Conservation (phyloP, 2,797 vertebrate genomes). For the Xyrichtys novacula region DNA sequence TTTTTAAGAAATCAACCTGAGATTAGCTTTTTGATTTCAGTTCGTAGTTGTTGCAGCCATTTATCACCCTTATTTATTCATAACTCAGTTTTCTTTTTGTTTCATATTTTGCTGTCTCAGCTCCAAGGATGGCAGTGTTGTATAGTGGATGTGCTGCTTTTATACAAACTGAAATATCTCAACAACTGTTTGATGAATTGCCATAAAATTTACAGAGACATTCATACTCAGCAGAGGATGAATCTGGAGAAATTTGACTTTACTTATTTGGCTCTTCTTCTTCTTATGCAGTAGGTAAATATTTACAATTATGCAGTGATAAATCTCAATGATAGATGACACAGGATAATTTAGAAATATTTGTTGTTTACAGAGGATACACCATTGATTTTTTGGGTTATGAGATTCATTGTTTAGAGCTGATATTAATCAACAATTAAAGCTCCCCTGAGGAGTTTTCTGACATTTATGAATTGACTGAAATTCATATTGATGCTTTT, state of each 20-base stretch:
- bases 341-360: background rate
- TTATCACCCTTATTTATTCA: background rate
- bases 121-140: background rate
- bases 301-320: background rate
- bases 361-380: background rate
- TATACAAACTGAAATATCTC: slow-evolving; percentile 2
- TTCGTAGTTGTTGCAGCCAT: background rate
- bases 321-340: background rate
- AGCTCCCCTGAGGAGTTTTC: no score
- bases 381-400: background rate
- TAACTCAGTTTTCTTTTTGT: background rate
- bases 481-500: no score
- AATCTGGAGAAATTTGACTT: background rate
- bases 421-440: no score
- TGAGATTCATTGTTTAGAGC: background rate
- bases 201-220: background rate
- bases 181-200: background rate
- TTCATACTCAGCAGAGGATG: background rate
- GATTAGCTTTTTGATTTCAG: background rate
- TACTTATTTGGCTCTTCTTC: no score
- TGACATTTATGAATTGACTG: no score
- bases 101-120: background rate
- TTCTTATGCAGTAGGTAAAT: background rate
- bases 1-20: background rate
- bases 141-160: background rate